These are phyloP conservation scores for Gymnoscelis rufifasciata DNA, from an alignment of 2,888 invertebrate species.

Conservation along the genomic window DNA sequence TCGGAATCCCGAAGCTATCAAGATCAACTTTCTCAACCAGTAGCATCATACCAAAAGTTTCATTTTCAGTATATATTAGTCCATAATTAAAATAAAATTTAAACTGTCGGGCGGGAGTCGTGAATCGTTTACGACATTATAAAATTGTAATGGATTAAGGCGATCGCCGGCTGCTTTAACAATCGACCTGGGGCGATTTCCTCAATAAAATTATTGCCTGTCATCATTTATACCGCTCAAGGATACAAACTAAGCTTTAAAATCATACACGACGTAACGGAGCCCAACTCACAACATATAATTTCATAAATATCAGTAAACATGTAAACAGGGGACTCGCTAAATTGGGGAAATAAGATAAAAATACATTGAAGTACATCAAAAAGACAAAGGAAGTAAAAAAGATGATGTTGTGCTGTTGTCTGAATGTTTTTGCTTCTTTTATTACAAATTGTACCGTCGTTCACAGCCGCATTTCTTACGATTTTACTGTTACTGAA, in stretches of 20 bases:
- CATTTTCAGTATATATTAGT: slow-evolving; percentile 37
- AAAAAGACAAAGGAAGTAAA: slow-evolving; percentile 28
- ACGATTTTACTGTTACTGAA: slow-evolving; percentile 18
- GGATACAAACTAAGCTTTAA: slow-evolving; percentile 32
- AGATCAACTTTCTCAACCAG: slow-evolving; percentile 15
- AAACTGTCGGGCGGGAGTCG: slow-evolving; percentile 60
- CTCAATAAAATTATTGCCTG: slow-evolving; percentile 73
- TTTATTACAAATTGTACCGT: slow-evolving; percentile 24
- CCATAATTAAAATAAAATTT: slow-evolving; percentile 56
- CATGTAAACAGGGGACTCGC: slow-evolving; percentile 15
- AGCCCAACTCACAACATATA: slow-evolving; percentile 14
- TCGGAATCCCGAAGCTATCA: no score
- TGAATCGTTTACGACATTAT: slow-evolving; percentile 73
- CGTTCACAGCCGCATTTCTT: slow-evolving; percentile 21
- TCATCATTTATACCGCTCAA: slow-evolving; percentile 36
- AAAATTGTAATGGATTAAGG: slow-evolving; percentile 74
- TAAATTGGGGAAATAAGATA: slow-evolving; percentile 29
- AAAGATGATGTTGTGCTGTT: slow-evolving; percentile 29
- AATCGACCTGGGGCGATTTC: slow-evolving; percentile 66
- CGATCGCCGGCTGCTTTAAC: slow-evolving; percentile 67
- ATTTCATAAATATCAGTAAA: slow-evolving; percentile 8
- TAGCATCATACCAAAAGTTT: slow-evolving; percentile 22
- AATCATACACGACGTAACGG: slow-evolving; percentile 28
- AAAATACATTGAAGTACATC: slow-evolving; percentile 20
- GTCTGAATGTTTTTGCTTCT: slow-evolving; percentile 23